Percentiles rank a stretch among this genome's conserved stretches.
Conservation (phyloP, 2,797 vertebrate genomes). For the Vespertilio murinus region DNA sequence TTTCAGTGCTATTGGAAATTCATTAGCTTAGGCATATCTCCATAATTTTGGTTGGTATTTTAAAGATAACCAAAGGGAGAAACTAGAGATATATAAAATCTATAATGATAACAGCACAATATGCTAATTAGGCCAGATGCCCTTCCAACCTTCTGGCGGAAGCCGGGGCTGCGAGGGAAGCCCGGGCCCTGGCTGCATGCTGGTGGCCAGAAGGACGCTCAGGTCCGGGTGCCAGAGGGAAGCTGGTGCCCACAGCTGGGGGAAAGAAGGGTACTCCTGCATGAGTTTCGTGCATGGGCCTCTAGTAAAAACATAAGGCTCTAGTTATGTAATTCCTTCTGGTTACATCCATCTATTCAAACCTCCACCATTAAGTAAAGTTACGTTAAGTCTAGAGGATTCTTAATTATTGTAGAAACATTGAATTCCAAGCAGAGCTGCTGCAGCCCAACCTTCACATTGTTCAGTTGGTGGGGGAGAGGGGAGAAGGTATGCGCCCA, state of each 20-base stretch:
- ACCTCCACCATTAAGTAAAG: not conserved
- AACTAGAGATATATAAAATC: slow-evolving; percentile 19
- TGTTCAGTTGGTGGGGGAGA: not conserved
- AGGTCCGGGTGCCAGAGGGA: no score
- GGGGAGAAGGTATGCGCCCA: not conserved
- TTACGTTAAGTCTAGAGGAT: not conserved
- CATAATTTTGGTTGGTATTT: slow-evolving; percentile 37
- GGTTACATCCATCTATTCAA: not conserved
- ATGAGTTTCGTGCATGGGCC: no score
- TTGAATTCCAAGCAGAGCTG: not conserved
- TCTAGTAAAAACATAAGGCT: not conserved
- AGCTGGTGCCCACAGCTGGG: no score
- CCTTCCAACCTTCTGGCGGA: no score
- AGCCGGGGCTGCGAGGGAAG: no score
- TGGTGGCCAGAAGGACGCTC: no score
- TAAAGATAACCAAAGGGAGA: not conserved
- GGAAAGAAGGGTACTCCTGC: no score
- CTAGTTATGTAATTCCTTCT: slow-evolving; percentile 1
- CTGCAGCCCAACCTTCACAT: not conserved
- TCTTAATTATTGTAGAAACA: not conserved
- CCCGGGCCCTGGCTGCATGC: no score
- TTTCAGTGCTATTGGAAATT: slow-evolving; percentile 36
- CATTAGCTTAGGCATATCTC: not conserved
- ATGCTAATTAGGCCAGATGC: no score
- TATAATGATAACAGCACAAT: no score